Evolutionary conservation across 2,888 invertebrate species (phyloP).

Genomic region (Leistus spinibarbis): DNA sequence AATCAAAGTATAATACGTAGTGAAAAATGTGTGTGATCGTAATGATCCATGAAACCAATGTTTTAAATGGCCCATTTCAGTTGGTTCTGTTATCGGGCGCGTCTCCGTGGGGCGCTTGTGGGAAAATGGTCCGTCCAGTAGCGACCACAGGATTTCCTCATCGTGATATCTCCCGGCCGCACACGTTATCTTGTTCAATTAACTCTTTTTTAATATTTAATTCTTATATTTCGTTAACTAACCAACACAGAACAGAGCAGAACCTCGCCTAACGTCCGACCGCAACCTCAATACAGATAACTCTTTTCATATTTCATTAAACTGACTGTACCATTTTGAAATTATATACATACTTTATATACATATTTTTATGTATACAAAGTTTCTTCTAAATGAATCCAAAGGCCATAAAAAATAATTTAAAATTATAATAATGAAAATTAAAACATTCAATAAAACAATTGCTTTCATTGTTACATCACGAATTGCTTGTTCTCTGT

Average conservation of each 20-base stretch:
- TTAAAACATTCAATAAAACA: too few relatives aligned
- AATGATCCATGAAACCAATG: too few relatives aligned
- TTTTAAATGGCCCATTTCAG: constrained; percentile 1
- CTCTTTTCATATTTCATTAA: too few relatives aligned
- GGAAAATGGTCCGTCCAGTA: neutral
- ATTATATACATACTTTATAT: too few relatives aligned
- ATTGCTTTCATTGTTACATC: too few relatives aligned
- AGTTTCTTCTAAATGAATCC: too few relatives aligned
- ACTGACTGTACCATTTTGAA: too few relatives aligned
- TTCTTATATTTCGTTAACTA: neutral
- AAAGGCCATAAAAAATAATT: too few relatives aligned
- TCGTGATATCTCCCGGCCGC: constrained; percentile 2
- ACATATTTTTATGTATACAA: too few relatives aligned
- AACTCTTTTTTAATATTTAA: constrained; percentile 5
- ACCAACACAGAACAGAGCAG: neutral
- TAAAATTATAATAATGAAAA: too few relatives aligned
- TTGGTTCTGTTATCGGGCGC: neutral
- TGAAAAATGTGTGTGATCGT: neutral
- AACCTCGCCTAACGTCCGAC: neutral
- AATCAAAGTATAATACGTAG: neutral
- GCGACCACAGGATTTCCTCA: constrained; percentile 16
- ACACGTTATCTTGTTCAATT: constrained; percentile 13
- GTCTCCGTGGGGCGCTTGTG: neutral
- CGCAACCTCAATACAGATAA: too few relatives aligned
- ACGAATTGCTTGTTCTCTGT: too few relatives aligned